Conservation (phyloP, 1,140 invertebrate species). For the Potamilus streckersoni region DNA sequence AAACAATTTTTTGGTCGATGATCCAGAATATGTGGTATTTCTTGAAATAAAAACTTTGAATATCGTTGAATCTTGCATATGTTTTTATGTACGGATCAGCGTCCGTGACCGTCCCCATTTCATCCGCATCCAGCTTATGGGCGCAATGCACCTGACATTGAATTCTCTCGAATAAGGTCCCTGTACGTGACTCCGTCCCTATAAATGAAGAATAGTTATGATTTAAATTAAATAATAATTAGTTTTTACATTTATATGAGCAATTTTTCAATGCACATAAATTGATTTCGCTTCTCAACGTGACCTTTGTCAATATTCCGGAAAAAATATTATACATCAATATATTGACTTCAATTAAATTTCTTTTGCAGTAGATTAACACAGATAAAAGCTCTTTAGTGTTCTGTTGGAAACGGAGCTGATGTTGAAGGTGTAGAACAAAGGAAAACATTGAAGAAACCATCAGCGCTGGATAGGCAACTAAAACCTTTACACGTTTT, state of each 20-base stretch:
- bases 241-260: not conserved
- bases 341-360: not conserved
- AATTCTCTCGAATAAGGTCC: conserved; percentile 63
- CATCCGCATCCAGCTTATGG: conserved; percentile 59
- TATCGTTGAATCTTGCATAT: too few relatives aligned
- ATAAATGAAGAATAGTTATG: conserved; percentile 14
- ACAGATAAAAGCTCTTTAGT: not conserved
- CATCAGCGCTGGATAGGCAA: too few relatives aligned
- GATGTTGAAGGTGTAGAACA: too few relatives aligned
- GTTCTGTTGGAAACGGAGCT: not conserved
- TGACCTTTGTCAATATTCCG: not conserved
- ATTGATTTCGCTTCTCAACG: not conserved
- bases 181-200: conserved; percentile 56
- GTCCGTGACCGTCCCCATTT: conserved; percentile 57
- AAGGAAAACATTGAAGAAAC: too few relatives aligned
- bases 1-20: too few relatives aligned
- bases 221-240: not conserved
- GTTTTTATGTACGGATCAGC: conserved; percentile 17
- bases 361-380: not conserved
- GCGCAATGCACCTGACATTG: conserved; percentile 56
- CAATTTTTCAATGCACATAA: too few relatives aligned
- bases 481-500: too few relatives aligned
- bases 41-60: too few relatives aligned
- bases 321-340: not conserved
- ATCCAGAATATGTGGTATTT: too few relatives aligned